Conservation (phyloP, 2,797 vertebrate species). For the Dromococcyx pavoninus region DNA sequence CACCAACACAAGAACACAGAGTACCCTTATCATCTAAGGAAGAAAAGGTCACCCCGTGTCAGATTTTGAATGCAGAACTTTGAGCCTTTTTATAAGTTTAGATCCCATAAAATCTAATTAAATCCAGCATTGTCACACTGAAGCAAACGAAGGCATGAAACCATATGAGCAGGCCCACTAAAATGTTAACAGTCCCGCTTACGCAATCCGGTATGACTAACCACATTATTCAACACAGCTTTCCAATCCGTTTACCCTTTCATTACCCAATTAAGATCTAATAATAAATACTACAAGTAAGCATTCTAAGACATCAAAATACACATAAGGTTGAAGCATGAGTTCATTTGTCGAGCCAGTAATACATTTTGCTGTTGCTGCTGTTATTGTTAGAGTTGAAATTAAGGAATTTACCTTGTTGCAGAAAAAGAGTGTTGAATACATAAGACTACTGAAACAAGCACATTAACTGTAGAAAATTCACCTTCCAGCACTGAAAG, state of each 20-base stretch:
- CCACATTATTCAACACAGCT: slow-evolving; percentile 6
- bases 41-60: slow-evolving; percentile 50
- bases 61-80: slow-evolving; percentile 42
- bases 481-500: background rate
- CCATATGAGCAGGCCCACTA: slow-evolving; percentile 16
- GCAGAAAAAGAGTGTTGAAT: background rate
- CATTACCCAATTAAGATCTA: slow-evolving; percentile 42
- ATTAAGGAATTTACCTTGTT: background rate
- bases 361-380: background rate
- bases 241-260: slow-evolving; percentile 51
- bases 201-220: slow-evolving; percentile 23
- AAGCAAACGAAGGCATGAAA: slow-evolving; percentile 31
- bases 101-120: slow-evolving; percentile 69
- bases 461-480: background rate
- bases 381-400: background rate
- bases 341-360: background rate
- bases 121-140: slow-evolving; percentile 48
- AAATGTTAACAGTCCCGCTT: slow-evolving; percentile 12
- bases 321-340: background rate
- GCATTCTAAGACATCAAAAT: background rate
- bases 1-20: slow-evolving; percentile 51
- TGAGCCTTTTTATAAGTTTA: slow-evolving; percentile 56
- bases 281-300: background rate
- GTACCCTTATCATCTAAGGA: slow-evolving; percentile 55
- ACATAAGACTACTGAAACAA: background rate